Evolutionary conservation across 2,888 invertebrate genomes (phyloP).

Genomic region (Sphaeridia pumilis): DNA sequence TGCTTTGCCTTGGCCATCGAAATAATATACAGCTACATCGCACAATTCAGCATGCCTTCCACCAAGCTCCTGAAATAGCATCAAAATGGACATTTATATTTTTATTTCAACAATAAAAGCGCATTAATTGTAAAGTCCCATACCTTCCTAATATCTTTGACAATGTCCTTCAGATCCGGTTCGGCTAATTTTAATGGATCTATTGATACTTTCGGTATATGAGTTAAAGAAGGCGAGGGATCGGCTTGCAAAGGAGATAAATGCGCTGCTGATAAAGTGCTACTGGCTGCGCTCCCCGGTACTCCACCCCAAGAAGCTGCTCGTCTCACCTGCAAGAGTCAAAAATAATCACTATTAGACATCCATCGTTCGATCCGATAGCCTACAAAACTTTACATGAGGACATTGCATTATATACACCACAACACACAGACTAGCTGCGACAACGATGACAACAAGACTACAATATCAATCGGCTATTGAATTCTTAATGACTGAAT

Average conservation of each 20-base stretch:
- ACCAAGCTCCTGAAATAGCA: slow-evolving; percentile 19
- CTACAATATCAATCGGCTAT: too few relatives aligned
- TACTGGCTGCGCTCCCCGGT: slow-evolving; percentile 17
- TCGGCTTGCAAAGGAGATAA: slow-evolving; percentile 10
- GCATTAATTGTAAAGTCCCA: not conserved
- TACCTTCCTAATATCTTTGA: slow-evolving; percentile 21
- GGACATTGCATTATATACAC: too few relatives aligned
- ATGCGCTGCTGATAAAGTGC: slow-evolving; percentile 16
- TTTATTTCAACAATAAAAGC: not conserved
- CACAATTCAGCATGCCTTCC: slow-evolving; percentile 21
- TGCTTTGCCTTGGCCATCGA: slow-evolving; percentile 96
- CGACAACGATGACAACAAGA: too few relatives aligned
- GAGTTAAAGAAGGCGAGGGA: not conserved
- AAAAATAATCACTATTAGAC: too few relatives aligned
- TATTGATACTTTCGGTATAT: slow-evolving; percentile 4
- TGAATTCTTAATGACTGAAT: too few relatives aligned
- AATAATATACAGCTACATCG: slow-evolving; percentile 75
- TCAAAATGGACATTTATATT: not conserved
- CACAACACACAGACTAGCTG: too few relatives aligned
- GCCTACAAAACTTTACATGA: too few relatives aligned
- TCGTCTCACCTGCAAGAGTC: not conserved
- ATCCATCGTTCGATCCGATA: too few relatives aligned
- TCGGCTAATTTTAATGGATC: slow-evolving; percentile 21
- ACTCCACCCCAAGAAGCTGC: slow-evolving; percentile 12
- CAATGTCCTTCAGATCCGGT: slow-evolving; percentile 20